Conservation (phyloP, 2,888 invertebrate genomes). For the Liopterus haemorrhoidalis region DNA sequence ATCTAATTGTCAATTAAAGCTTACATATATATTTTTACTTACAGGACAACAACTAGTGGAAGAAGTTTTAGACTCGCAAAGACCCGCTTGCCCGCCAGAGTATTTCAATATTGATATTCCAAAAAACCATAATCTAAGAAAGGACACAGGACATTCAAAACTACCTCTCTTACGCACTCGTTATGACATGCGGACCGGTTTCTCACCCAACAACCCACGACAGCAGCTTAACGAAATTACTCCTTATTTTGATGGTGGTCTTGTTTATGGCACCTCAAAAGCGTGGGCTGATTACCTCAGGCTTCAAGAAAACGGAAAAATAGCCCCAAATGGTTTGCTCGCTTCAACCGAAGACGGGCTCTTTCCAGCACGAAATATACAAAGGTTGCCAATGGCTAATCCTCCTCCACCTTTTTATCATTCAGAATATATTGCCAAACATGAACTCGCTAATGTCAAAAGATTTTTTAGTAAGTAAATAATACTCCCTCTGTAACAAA, state of each 20-base stretch:
- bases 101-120: slow-evolving; percentile 55
- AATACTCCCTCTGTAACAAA: slow-evolving; percentile 7
- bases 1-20: too few species aligned
- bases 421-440: slow-evolving; percentile 38
- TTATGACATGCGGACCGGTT: slow-evolving; percentile 51
- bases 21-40: slow-evolving; percentile 13
- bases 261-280: slow-evolving; percentile 55
- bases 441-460: slow-evolving; percentile 46
- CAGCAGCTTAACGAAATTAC: slow-evolving; percentile 59
- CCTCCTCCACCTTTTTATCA: slow-evolving; percentile 53
- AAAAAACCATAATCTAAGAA: slow-evolving; percentile 42
- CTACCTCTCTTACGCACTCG: slow-evolving; percentile 53
- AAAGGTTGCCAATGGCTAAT: slow-evolving; percentile 53
- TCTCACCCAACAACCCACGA: slow-evolving; percentile 54
- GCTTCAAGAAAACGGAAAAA: slow-evolving; percentile 46
- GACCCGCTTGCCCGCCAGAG: slow-evolving; percentile 56
- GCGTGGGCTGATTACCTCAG: slow-evolving; percentile 54
- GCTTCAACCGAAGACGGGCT: slow-evolving; percentile 45
- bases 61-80: slow-evolving; percentile 56
- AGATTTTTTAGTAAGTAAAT: slow-evolving; percentile 52
- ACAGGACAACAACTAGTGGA: slow-evolving; percentile 58
- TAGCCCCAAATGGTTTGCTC: slow-evolving; percentile 46
- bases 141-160: slow-evolving; percentile 37
- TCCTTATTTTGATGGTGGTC: slow-evolving; percentile 55
- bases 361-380: slow-evolving; percentile 50